These are phyloP conservation scores for Anodontia alba DNA, from an alignment of 2,888 invertebrate genomes.

Conservation along the genomic window DNA sequence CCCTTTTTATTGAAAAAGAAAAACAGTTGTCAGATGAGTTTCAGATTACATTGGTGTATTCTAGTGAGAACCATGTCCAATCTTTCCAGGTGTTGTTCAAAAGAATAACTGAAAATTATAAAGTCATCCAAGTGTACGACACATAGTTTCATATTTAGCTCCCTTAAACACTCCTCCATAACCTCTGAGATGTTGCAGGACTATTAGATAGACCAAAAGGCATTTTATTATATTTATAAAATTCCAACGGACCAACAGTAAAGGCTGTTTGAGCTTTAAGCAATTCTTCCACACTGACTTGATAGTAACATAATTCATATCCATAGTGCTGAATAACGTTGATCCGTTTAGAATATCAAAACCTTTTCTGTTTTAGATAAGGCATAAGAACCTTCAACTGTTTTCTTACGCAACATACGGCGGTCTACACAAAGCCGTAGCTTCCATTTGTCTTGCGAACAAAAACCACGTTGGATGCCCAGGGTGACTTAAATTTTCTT, in stretches of 20 bases:
- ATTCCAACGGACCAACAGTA: conserved; percentile 9
- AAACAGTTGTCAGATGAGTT: background rate
- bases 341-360: conserved; percentile 10
- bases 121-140: conserved; percentile 11
- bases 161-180: conserved; percentile 25
- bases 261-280: conserved; percentile 24
- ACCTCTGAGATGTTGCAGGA: conserved; percentile 25
- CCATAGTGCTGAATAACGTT: background rate
- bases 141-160: conserved; percentile 11
- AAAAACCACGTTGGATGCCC: conserved; percentile 1
- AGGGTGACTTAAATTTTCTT: conserved; percentile 3
- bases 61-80: background rate
- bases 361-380: conserved; percentile 17
- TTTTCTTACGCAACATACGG: conserved; percentile 8
- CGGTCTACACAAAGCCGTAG: conserved; percentile 20
- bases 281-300: conserved; percentile 16
- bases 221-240: conserved; percentile 19
- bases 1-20: too few relatives aligned
- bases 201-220: conserved; percentile 26
- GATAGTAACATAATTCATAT: conserved; percentile 17
- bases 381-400: conserved; percentile 2
- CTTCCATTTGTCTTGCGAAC: conserved; percentile 21
- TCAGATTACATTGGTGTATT: background rate
- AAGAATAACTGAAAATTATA: background rate
- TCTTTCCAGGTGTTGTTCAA: conserved; percentile 3